Conservation (phyloP, 2,113 vertebrate genomes). For the Mustela lutreola region DNA sequence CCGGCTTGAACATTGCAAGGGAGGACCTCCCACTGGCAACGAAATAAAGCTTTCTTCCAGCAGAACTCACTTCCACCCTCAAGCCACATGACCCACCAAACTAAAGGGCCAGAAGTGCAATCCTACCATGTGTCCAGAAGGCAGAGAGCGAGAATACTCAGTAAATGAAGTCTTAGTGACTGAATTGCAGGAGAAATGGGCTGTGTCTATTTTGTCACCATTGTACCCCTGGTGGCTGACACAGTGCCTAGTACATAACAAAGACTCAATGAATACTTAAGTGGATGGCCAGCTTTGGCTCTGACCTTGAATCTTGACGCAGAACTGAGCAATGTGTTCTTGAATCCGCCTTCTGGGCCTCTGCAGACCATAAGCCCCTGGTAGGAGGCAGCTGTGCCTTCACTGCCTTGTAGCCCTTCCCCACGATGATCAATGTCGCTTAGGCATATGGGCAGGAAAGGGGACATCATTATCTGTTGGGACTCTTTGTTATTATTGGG, state of each 20-base stretch:
- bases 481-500: not conserved
- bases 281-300: not conserved
- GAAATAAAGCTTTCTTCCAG: not conserved
- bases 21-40: not conserved
- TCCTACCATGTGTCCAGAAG: not conserved
- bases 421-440: not conserved
- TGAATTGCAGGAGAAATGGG: not conserved
- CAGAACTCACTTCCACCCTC: not conserved
- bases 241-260: not conserved
- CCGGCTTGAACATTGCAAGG: not conserved
- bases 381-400: not conserved
- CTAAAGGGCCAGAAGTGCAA: not conserved
- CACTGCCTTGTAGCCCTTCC: not conserved
- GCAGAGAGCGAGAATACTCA: not conserved
- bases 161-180: not conserved
- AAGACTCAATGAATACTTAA: not conserved
- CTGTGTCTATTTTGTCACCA: not conserved
- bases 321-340: not conserved
- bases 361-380: not conserved
- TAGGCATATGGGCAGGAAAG: not conserved
- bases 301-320: not conserved
- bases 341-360: not conserved
- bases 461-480: not conserved
- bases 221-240: not conserved
- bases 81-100: not conserved